These are phyloP conservation scores for Lottia gigantea DNA, from an alignment of 2,888 invertebrate genomes.

Conservation along the genomic window DNA sequence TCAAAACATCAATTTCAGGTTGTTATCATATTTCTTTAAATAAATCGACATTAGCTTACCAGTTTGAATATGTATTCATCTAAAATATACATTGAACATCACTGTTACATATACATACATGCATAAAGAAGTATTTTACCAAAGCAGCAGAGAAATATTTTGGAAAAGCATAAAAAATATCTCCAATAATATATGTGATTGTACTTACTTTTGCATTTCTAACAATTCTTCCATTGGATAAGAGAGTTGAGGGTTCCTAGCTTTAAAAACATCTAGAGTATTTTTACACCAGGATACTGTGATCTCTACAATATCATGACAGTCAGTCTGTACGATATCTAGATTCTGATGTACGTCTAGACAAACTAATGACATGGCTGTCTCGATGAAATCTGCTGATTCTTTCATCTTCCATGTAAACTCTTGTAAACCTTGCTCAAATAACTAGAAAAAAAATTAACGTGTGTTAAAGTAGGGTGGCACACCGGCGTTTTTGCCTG, in stretches of 20 bases:
- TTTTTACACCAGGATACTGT: conserved; percentile 63
- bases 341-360: conserved; percentile 64
- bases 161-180: no score
- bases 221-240: conserved; percentile 64
- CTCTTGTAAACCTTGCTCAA: conserved; percentile 63
- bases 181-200: no score
- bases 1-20: conserved; percentile 9
- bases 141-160: no score
- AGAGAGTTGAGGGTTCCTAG: conserved; percentile 44
- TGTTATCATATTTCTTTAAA: no score
- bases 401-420: conserved; percentile 67
- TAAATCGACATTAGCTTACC: no score
- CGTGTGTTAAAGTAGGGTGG: no score
- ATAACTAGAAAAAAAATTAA: conserved; percentile 56
- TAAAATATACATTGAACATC: no score
- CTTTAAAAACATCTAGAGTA: conserved; percentile 61
- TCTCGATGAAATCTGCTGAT: conserved; percentile 67
- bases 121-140: no score
- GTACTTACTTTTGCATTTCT: conserved; percentile 57
- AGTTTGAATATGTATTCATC: no score
- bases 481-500: no score
- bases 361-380: conserved; percentile 65
- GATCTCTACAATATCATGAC: conserved; percentile 60
- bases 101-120: no score
- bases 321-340: conserved; percentile 66